Conservation (phyloP, 1,140 invertebrate species). For the Drosophila parvula region DNA sequence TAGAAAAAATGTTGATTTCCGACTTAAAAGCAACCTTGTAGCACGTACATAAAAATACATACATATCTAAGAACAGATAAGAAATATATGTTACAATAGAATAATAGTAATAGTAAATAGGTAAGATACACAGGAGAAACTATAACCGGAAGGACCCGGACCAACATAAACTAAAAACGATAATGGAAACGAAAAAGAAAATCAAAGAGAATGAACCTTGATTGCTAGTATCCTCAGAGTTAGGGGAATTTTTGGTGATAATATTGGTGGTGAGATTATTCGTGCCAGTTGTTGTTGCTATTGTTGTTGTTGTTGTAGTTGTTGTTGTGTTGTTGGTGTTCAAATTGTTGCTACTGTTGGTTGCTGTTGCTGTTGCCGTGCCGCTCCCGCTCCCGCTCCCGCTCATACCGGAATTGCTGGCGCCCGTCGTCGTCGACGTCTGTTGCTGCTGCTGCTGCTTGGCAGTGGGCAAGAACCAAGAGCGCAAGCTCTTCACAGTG, state of each 20-base stretch:
- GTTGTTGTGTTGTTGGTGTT: constrained; percentile 67
- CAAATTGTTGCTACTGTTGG: constrained; percentile 54
- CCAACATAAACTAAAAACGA: constrained; percentile 33
- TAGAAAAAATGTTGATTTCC: not conserved
- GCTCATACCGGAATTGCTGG: constrained; percentile 81
- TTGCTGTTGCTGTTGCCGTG: constrained; percentile 53
- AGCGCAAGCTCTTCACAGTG: constrained; percentile 67
- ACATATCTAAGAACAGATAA: constrained; percentile 14
- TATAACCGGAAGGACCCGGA: constrained; percentile 20
- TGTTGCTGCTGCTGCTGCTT: constrained; percentile 49
- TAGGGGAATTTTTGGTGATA: constrained; percentile 81
- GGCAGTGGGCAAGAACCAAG: constrained; percentile 61
- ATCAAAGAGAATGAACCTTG: constrained; percentile 81
- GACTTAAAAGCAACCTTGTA: not conserved
- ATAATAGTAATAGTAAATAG: not conserved
- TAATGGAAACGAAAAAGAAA: constrained; percentile 50
- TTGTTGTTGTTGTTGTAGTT: constrained; percentile 49
- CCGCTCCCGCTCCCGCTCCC: constrained; percentile 53
- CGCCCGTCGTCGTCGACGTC: constrained; percentile 20
- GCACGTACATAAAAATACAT: constrained; percentile 10
- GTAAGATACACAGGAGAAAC: constrained; percentile 19
- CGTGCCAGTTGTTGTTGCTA: constrained; percentile 59
- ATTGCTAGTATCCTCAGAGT: constrained; percentile 81
- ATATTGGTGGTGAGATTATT: constrained; percentile 72
- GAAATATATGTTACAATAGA: constrained; percentile 20